Evolutionary conservation across 2,888 invertebrate genomes (phyloP), one percentile per base, ranked within the genome.

Genomic region (Exephanes ischioxanthus): DNA sequence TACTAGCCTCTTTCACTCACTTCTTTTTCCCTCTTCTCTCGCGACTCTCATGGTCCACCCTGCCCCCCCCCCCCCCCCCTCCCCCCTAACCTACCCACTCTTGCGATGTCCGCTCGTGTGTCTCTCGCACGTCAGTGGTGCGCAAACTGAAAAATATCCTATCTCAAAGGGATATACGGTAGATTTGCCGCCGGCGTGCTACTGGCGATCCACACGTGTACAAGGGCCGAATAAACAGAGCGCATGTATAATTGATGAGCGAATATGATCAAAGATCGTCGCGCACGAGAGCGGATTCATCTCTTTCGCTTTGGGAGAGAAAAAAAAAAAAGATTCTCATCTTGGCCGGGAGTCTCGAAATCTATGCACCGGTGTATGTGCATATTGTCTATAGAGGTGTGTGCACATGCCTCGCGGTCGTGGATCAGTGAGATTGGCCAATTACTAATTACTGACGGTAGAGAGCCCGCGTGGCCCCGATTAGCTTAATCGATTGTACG

Each of bases 81-180:
- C 30, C 5, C 30, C 30, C 30, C 30, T 5, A 11, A 11, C 11
- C 41, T 41, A 41, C 83, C 85, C 87, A 87, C 45, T 87, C 84
- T 80, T 75, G 79, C 81, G 61, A 16, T 48, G 55, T 53, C 83
- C 88, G 86, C 87, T 85, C 84, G 75, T 83, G 81, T 70, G 68
- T 84, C 80, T 78, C 82, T 73, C 80, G 66, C 80, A 79, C 86
- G 85, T 79, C 85, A 88, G 80, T 84, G 85, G 87, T 91, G 90
- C 91, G 91, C 90, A 83, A 86, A 85, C 79, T 83, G 71, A 72
- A 89, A 84, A 83, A 86, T 84, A 86, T 86, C 75, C 79, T 79
- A 89, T 88, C 89, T 91, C 89, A 92, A 93, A 92, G 92, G 90
- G 86, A 89, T 88, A 89, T 90, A 90, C 92, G 92, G 87, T 90